phyloP scores from a whole-genome alignment of 2,888 invertebrate genomes.

The Junonia oenone region DNA sequence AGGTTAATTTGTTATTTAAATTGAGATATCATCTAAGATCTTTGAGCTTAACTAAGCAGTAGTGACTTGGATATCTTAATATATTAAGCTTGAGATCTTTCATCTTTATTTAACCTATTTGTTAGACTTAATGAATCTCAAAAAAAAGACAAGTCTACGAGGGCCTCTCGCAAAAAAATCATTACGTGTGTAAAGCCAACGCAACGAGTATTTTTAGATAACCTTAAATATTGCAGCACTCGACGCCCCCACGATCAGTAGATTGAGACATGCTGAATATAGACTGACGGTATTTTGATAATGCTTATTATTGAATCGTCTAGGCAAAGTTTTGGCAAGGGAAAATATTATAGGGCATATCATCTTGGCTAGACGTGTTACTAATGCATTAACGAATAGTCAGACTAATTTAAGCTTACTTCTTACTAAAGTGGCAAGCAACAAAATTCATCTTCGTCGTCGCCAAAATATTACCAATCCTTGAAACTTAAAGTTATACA shows the following conservation, averaged over 20 bases:
- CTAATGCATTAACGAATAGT: neutral
- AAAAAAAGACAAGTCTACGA: conserved; percentile 5
- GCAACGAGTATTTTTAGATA: conserved; percentile 56
- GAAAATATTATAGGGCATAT: neutral
- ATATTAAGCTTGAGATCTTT: neutral
- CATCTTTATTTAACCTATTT: neutral
- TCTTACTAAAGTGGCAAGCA: neutral
- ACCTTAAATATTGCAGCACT: conserved; percentile 48
- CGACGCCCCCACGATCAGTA: conserved; percentile 38
- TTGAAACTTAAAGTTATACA: no score
- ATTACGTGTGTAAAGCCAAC: conserved; percentile 35
- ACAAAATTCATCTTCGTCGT: neutral
- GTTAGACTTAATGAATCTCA: neutral
- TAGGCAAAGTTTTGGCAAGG: neutral
- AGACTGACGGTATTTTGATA: conserved; percentile 21
- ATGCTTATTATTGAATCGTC: conserved; percentile 14
- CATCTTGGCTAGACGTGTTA: neutral
- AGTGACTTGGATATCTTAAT: neutral
- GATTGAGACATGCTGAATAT: conserved; percentile 21
- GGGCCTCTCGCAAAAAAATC: conserved; percentile 31
- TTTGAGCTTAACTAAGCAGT: neutral
- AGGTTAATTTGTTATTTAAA: neutral
- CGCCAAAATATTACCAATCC: no score
- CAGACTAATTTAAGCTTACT: neutral
- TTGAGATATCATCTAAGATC: neutral